A percentile compares a stretch with the other conserved stretches of the same genome.
These are phyloP conservation scores for Slavum lentiscoides DNA, from an alignment of 2,888 invertebrate genomes.

Conservation along the genomic window DNA sequence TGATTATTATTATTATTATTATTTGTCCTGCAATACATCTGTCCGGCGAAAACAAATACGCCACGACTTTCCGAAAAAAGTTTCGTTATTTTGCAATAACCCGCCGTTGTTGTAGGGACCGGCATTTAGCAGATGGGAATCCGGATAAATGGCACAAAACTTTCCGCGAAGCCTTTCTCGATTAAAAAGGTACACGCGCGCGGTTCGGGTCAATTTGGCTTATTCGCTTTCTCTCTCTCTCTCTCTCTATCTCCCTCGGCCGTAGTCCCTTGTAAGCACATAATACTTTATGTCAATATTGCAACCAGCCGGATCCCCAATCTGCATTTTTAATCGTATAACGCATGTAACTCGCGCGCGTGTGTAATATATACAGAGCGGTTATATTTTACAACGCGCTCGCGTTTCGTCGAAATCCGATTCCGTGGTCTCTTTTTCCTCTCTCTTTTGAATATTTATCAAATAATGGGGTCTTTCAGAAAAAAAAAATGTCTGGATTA, in stretches of 20 bases:
- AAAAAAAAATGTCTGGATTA: too few species aligned
- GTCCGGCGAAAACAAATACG: too few species aligned
- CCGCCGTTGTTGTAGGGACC: neutral
- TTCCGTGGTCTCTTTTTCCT: too few species aligned
- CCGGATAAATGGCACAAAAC: slow-evolving; percentile 24
- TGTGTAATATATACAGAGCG: neutral
- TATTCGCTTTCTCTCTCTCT: neutral
- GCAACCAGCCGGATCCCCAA: neutral
- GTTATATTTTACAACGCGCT: too few species aligned
- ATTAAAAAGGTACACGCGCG: slow-evolving; percentile 25
- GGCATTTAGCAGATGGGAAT: neutral
- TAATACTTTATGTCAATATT: slow-evolving; percentile 42
- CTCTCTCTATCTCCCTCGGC: neutral
- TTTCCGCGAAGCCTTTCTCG: slow-evolving; percentile 18
- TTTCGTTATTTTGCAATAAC: too few species aligned
- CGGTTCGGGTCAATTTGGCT: slow-evolving; percentile 24
- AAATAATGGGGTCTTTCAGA: too few species aligned
- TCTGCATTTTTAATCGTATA: slow-evolving; percentile 27
- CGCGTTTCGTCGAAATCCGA: too few species aligned
- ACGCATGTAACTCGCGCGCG: neutral
- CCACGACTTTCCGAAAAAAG: too few species aligned
- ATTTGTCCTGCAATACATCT: too few species aligned
- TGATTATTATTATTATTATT: too few species aligned
- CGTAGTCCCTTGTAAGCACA: slow-evolving; percentile 12
- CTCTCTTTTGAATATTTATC: too few species aligned